Evolutionary conservation across 2,888 invertebrate species (phyloP), one percentile per base, ranked within the genome.

Genomic region (Parascotia fuliginaria): DNA sequence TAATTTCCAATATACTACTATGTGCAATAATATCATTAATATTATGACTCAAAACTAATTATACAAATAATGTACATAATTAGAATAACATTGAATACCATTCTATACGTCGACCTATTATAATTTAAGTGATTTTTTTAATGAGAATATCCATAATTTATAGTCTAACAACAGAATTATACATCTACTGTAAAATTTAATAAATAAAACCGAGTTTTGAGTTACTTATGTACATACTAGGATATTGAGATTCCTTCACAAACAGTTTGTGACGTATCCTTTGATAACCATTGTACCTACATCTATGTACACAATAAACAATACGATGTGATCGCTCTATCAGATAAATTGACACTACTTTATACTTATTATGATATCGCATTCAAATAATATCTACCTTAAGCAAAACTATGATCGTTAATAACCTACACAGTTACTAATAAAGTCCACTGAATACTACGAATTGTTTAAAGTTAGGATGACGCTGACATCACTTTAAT

Each of bases 191-290:
- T 77, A 75, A 65, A 74, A 72, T 75, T 72, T 75, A 81, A 87
- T 86, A 85, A 85, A 87, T 85, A 79, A 75, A 78, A 75, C 73
- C 77, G 74, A 81, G 75, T 73, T 72, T 49, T 73, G 65, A 63
- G 65, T 76, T 77, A 70, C 77, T 66, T 78, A 79, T 81, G 73
- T 84, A 85, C 79, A 86, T 75, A 84, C 73, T 75, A 73, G 77
- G 75, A 79, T 72, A 76, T 75, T 86, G 89, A 89, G 89, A 89
- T 89, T 89, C 89, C 67, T 79, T 73, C 65, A 79, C 76, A 81
- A 79, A 74, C 65, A 74, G 57, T 66, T 32, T 73, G 70, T 76
- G 73, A 77, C 65, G 67, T 70, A 71, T 75, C 71, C 68, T 81
- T 76, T 75, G 73, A 79, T 79, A 78, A 61, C 62, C 61, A 58